Conservation (phyloP, 2,888 invertebrate genomes). For the Plebejus anna region DNA sequence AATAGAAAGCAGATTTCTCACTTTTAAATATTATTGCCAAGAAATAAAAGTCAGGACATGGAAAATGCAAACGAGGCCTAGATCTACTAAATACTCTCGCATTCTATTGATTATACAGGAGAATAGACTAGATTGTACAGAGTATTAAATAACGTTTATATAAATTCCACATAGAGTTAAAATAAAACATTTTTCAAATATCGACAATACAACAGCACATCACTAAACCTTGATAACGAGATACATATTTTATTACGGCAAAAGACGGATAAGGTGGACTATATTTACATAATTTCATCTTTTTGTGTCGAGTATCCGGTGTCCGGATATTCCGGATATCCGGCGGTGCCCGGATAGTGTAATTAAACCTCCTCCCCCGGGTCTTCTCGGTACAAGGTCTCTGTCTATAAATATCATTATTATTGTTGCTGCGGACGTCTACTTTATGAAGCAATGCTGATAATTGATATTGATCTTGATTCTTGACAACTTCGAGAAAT, state of each 20-base stretch:
- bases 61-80: too few species aligned
- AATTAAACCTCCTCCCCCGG: background rate
- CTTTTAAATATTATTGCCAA: too few species aligned
- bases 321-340: background rate
- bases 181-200: background rate
- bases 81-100: too few species aligned
- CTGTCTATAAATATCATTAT: background rate
- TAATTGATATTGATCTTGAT: background rate
- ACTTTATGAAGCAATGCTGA: background rate
- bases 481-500: background rate
- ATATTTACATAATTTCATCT: slow-evolving; percentile 41
- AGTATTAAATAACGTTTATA: too few species aligned
- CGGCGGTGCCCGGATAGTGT: background rate
- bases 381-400: background rate
- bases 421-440: background rate
- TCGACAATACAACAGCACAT: slow-evolving; percentile 30
- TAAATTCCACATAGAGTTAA: background rate
- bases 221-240: slow-evolving; percentile 32
- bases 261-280: slow-evolving; percentile 38
- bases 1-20: too few species aligned
- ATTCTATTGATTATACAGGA: too few species aligned
- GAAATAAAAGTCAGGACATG: too few species aligned
- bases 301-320: slow-evolving; percentile 37
- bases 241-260: slow-evolving; percentile 28
- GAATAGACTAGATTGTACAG: too few species aligned